A percentile compares a stretch with the other conserved stretches of the same genome.
Evolutionary conservation across 2,797 vertebrate species (phyloP).

Genomic region (Cryptoprocta ferox): DNA sequence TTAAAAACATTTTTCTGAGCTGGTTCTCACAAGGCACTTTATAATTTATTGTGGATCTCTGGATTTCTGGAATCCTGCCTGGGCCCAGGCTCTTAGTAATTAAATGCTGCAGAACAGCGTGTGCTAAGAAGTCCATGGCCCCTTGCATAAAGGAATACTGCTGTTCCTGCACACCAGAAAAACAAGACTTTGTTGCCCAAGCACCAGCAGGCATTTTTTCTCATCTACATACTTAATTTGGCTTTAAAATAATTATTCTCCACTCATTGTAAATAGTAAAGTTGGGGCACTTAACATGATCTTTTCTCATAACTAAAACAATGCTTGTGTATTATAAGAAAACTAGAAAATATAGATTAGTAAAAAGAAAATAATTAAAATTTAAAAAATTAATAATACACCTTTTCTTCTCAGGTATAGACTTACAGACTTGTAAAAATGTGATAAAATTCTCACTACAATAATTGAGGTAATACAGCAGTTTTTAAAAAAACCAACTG

Average conservation of each 20-base stretch:
- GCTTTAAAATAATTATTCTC: conserved; percentile 70
- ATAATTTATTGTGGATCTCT: conserved; percentile 52
- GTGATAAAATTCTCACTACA: not conserved
- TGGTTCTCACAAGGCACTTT: conserved; percentile 32
- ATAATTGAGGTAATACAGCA: not conserved
- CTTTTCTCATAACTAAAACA: not conserved
- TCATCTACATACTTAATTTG: conserved; percentile 49
- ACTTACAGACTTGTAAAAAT: not conserved
- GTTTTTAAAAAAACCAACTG: not conserved
- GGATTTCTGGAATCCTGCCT: conserved; percentile 44
- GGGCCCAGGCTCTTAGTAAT: conserved; percentile 53
- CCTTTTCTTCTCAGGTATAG: not conserved
- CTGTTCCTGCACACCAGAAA: not conserved
- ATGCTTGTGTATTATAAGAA: conserved; percentile 8
- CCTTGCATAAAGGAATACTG: not conserved
- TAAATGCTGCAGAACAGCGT: conserved; percentile 58
- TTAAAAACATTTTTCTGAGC: not conserved
- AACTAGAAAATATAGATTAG: conserved; percentile 18
- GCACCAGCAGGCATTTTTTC: not conserved
- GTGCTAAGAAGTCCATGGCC: conserved; percentile 14
- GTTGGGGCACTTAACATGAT: not conserved
- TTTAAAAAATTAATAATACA: not conserved
- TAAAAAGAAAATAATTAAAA: not conserved
- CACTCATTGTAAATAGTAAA: not conserved
- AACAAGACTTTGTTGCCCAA: conserved; percentile 35